These are phyloP conservation scores for Leptura quadrifasciata DNA, from an alignment of 2,888 invertebrate species.

Conservation along the genomic window DNA sequence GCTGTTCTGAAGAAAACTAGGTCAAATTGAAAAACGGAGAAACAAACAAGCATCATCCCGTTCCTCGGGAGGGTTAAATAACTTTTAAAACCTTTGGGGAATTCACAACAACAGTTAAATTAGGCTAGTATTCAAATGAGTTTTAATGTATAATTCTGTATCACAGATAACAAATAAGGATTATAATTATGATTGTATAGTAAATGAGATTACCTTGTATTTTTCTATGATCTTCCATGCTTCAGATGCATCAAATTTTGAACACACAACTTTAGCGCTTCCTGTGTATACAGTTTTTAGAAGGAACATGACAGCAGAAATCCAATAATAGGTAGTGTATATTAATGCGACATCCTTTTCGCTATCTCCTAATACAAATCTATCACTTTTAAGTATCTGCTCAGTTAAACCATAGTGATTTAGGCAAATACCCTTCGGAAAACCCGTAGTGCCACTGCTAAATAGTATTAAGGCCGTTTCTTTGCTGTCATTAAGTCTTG, in stretches of 20 bases:
- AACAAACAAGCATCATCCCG: too few species aligned
- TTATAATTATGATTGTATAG: too few species aligned
- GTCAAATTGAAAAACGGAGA: too few species aligned
- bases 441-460: slow-evolving; percentile 67
- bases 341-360: slow-evolving; percentile 12
- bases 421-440: slow-evolving; percentile 64
- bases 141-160: too few species aligned
- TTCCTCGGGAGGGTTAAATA: too few species aligned
- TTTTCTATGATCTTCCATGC: slow-evolving; percentile 47
- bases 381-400: not conserved
- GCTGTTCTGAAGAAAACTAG: too few species aligned
- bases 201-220: slow-evolving; percentile 43
- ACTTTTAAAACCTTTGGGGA: too few species aligned
- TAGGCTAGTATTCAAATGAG: too few species aligned
- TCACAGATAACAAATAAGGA: too few species aligned
- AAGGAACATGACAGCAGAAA: slow-evolving; percentile 23
- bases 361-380: not conserved
- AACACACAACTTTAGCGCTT: slow-evolving; percentile 33
- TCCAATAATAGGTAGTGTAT: slow-evolving; percentile 48
- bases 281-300: slow-evolving; percentile 24
- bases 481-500: slow-evolving; percentile 40
- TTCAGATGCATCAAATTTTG: slow-evolving; percentile 38
- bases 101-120: too few species aligned
- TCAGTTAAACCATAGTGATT: slow-evolving; percentile 48
- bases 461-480: slow-evolving; percentile 63